Evolutionary conservation across 2,888 invertebrate genomes (phyloP), one percentile per base, ranked within the genome.

Genomic region (Drosophila fungiperda): DNA sequence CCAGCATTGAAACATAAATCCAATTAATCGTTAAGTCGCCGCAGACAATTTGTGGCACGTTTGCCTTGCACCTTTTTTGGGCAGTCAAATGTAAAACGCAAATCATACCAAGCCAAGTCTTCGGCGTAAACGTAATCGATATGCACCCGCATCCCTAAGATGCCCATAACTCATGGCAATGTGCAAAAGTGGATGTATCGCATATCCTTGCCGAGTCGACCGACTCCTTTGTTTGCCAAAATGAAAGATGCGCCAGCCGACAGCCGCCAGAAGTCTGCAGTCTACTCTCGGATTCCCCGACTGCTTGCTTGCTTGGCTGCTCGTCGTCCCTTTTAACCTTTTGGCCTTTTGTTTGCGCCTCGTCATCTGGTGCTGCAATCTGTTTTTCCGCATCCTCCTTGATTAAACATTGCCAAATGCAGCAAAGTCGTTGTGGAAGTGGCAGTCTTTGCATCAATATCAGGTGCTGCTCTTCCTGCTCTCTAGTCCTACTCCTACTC

Each of bases 141-240:
- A 83, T 81, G 89, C 88, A 64, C 87, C 87, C 90, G 90, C 87
- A 90, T 90, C 75, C 66, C 79, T 74, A 79, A 87, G 87, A 89
- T 83, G 78, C 57, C 76, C 87, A 90, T 90, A 90, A 81, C 77
- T 88, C 90, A 90, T 80, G 82, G 83, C 88, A 89, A 92, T 92
- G 91, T 92, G 92, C 92, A 91, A 92, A 92, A 92, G 88, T 90
- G 78, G 73, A 76, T 83, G 83, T 87, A 90, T 91, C 91, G 82
- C 83, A 87, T 87, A 80, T 86, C 82, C 79, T 83, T 69, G 15
- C 26, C 45, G 23, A 45, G 45, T 23, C 65, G 35, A 17, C 32
- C 49, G 70, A 15, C 15, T 64, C 64, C 70, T 78, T 89, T 86
- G 83, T 85, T 79, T 82, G 78, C 76, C 78, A 73, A 80, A 55